Evolutionary conservation across 2,797 vertebrate species (phyloP).

Genomic region (Meriones psammophilus): DNA sequence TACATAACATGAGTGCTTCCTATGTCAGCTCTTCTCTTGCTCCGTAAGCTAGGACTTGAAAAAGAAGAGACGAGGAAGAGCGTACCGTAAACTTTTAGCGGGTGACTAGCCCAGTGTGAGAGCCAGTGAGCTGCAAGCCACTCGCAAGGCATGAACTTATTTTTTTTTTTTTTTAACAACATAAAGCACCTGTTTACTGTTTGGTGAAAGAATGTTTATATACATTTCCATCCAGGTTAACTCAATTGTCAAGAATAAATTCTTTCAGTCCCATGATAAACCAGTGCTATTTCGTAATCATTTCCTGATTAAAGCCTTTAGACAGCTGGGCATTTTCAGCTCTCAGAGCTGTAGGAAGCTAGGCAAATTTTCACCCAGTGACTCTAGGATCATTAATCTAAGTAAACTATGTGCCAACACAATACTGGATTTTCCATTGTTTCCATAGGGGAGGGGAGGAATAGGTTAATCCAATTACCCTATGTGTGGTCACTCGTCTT

Average conservation of each 20-base stretch:
- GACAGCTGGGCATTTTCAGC: conserved; percentile 77
- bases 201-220: conserved; percentile 73
- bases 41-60: conserved; percentile 19
- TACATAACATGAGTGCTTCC: neutral
- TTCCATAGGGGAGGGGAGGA: conserved; percentile 68
- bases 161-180: conserved; percentile 22
- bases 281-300: conserved; percentile 75
- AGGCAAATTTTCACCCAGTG: conserved; percentile 78
- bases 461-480: conserved; percentile 82
- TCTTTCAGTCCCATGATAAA: conserved; percentile 75
- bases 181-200: conserved; percentile 72
- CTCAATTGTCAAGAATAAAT: conserved; percentile 82
- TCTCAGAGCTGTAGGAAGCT: conserved; percentile 74
- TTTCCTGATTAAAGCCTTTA: conserved; percentile 78
- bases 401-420: conserved; percentile 73
- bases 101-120: neutral
- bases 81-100: conserved; percentile 18
- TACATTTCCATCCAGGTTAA: conserved; percentile 76
- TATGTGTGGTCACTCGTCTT: conserved; percentile 70
- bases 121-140: conserved; percentile 22
- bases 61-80: conserved; percentile 39
- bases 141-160: conserved; percentile 32
- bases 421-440: conserved; percentile 69
- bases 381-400: conserved; percentile 77
- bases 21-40: neutral